These are phyloP conservation scores for Drosophila simulans DNA, from an alignment of 1,140 invertebrate genomes.

Conservation along the genomic window DNA sequence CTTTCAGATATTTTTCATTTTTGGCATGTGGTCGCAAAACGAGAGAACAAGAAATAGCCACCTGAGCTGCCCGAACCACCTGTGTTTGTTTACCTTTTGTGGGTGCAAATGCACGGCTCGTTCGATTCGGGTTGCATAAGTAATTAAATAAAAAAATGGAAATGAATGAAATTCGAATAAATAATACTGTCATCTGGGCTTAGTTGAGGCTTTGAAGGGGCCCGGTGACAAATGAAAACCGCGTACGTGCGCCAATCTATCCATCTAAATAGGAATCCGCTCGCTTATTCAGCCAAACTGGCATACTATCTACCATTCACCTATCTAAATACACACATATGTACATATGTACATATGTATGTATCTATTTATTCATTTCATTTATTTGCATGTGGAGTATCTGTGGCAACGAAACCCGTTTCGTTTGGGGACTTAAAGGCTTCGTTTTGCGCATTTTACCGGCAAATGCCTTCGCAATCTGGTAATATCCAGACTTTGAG, in stretches of 20 bases:
- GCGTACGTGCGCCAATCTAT: conserved; percentile 23
- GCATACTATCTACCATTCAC: conserved; percentile 3
- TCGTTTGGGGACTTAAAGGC: conserved; percentile 44
- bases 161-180: conserved; percentile 14
- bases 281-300: conserved; percentile 6
- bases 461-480: conserved; percentile 46
- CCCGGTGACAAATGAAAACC: conserved; percentile 35
- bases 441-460: conserved; percentile 46
- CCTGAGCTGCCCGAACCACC: conserved; percentile 21
- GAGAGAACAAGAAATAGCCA: conserved; percentile 6
- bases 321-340: conserved; percentile 6
- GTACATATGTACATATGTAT: neutral
- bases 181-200: conserved; percentile 23
- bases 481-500: conserved; percentile 47
- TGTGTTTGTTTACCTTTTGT: conserved; percentile 33
- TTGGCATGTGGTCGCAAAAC: neutral
- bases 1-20: neutral
- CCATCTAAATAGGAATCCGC: conserved; percentile 25
- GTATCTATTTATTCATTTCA: neutral
- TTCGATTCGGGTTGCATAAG: conserved; percentile 28
- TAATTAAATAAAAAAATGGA: conserved; percentile 2
- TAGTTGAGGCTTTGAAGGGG: conserved; percentile 15
- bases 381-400: conserved; percentile 39
- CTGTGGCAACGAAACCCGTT: conserved; percentile 45
- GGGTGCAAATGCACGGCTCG: conserved; percentile 22